Base-by-base conservation (phyloP, 2,888 invertebrate genomes). In the Oscheius sp. region DNA sequence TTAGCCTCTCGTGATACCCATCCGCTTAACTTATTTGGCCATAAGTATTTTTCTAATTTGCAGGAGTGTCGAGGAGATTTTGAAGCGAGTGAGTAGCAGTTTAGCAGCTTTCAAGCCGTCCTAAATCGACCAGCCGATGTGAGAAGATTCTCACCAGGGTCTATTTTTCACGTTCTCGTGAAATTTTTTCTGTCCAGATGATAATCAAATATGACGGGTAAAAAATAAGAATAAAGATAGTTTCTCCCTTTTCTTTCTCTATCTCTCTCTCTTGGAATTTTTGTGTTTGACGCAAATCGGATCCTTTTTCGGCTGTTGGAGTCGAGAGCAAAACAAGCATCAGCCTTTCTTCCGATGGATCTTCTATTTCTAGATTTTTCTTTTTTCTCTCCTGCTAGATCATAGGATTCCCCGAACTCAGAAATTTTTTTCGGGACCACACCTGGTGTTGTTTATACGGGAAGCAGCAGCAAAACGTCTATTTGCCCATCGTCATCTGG, bases 51-150 rank as follows among this genome's bases (percentile, higher is more conserved):
- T n/a, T n/a, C n/a, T n/a, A n/a, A n/a, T 33, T 53, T 65, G 34
- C 37, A 65, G 65, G 39, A 65, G 52, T 20, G 65, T 65, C 6
- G 65, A 65, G 31, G 65, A 65, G 10, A 65, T 65, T 50, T 17
- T 65, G 29, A 33, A 52, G 33, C 31, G 52, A 12, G 65, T 65
- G 23, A 65, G 65, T 46, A 20, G 29, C n/a, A 46, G 46, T 29
- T 46, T 63, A 25, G 45, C 63, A 45, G 42, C n/a, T 25, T 20
- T 58, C 42, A 37, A 39, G 33, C 5, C 55, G 42, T 17, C 58
- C 8, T 58, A 23, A 39, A 12, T 27, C 58, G n/a, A n/a, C n/a
- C n/a, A n/a, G n/a, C n/a, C n/a, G n/a, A n/a, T n/a, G n/a, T n/a
- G n/a, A n/a, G n/a, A n/a, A n/a, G n/a, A n/a, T n/a, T n/a, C n/a